These are phyloP conservation scores for Drosophila erecta DNA, from an alignment of 1,140 invertebrate species.

Conservation along the genomic window DNA sequence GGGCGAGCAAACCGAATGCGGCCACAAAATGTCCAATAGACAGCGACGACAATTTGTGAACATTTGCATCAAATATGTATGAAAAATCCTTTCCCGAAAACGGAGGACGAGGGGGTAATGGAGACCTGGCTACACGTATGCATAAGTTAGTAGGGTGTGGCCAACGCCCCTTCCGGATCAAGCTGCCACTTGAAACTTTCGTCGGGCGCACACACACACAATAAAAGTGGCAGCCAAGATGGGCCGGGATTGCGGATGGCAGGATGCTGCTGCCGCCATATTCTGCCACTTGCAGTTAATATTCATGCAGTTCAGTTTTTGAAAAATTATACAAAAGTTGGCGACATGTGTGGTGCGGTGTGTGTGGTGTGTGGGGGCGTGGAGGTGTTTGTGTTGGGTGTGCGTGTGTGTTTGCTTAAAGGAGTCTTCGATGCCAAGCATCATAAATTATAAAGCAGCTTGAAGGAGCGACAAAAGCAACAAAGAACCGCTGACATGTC, in stretches of 20 bases:
- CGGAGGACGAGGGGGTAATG: neutral
- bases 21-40: conserved; percentile 60
- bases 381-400: too few species aligned
- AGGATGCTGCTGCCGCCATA: conserved; percentile 10
- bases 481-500: conserved; percentile 61
- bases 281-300: conserved; percentile 74
- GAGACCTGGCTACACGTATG: conserved; percentile 68
- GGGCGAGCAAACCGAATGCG: conserved; percentile 20
- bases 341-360: conserved; percentile 62
- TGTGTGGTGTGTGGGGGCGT: neutral
- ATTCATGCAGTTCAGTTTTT: conserved; percentile 82
- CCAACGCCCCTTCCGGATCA: conserved; percentile 11
- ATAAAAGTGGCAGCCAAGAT: conserved; percentile 56
- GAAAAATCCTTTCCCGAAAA: conserved; percentile 43
- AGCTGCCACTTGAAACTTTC: conserved; percentile 64
- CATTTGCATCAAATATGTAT: conserved; percentile 68
- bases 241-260: conserved; percentile 13
- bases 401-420: conserved; percentile 8
- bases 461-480: conserved; percentile 51
- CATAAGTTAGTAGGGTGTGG: conserved; percentile 66
- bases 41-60: conserved; percentile 62
- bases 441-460: conserved; percentile 82
- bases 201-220: conserved; percentile 26
- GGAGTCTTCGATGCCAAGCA: conserved; percentile 72
- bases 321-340: conserved; percentile 72